Conservation (phyloP, 2,888 invertebrate genomes). For the Sepiola atlantica region DNA sequence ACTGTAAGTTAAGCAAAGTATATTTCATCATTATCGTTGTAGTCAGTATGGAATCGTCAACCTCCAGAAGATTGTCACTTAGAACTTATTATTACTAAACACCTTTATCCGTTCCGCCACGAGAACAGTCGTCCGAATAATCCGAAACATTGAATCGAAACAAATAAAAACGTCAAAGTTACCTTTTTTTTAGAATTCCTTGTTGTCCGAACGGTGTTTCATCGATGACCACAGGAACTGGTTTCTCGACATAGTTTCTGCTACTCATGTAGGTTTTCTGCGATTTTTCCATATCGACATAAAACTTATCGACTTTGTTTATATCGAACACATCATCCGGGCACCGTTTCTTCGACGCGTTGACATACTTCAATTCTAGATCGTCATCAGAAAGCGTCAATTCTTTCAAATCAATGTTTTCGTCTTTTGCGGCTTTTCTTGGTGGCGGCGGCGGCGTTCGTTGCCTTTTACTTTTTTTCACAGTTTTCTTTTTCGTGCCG, state of each 20-base stretch:
- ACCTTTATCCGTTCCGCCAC: no score
- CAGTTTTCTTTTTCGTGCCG: slow-evolving; percentile 39
- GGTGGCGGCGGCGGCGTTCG: background rate
- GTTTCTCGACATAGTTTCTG: background rate
- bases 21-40: no score
- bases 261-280: background rate
- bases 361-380: background rate
- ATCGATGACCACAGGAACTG: slow-evolving; percentile 38
- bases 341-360: background rate
- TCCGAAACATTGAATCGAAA: background rate
- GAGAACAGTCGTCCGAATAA: no score
- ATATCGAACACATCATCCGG: background rate
- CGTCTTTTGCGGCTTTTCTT: slow-evolving; percentile 44
- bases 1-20: no score
- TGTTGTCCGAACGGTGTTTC: slow-evolving; percentile 42
- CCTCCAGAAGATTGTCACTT: no score
- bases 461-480: slow-evolving; percentile 39
- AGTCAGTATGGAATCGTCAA: no score
- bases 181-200: slow-evolving; percentile 44
- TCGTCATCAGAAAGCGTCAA: background rate
- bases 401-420: background rate
- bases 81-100: no score
- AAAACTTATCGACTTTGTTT: background rate
- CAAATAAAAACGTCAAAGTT: background rate
- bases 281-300: background rate